Base-by-base conservation (phyloP, 2,888 invertebrate genomes). In the Sialis lutaria region DNA sequence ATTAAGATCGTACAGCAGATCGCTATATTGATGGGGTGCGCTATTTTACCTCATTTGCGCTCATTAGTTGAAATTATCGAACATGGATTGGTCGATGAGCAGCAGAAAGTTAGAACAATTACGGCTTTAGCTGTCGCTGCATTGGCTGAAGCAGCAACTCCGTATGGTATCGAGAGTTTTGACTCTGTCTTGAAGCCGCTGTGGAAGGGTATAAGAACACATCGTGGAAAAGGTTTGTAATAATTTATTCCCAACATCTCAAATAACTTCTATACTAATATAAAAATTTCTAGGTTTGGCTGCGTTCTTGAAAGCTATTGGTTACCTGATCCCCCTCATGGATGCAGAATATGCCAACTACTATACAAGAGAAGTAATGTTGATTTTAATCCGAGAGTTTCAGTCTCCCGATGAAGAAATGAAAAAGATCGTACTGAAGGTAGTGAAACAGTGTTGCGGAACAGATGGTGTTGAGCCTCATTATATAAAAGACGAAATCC, bases 1-100 rank as follows among this genome's bases (percentile, higher is more conserved):
- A 98, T 98, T 51, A 99, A 99, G 70, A 99, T 99, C 61, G 97
- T 99, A 0, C 98, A 99, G 64, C 98, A 99, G 70, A 98, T 99
- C 55, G 95, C 98, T 42, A 99, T 99, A 60, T 72, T 99, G 32
- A 97, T 99, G 96, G 98, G 98, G 6, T 99, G 98, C 63, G 98
- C 98, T 32, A 97, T 99, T 56, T 69, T 99, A 53, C 98, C 98
- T 0, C 98, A 99, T 75, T 73, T 99, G 46, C 93, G 95, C 64
- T 90, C 89, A 43, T 74, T 99, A 49, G 98, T 99, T 6, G 98
- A 99, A 72, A 99, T 98, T 64, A 97, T 99, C 62, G 97, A 98
- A 66, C 96, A 97, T 62, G 97, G 93, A 45, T 67, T 99, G 56
- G 92, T 95, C 1, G 98, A 98, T 62, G 98, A 98, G 58, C 98